phyloP scores from a whole-genome alignment of 2,797 vertebrate genomes.

The Geotrypetes seraphini region DNA sequence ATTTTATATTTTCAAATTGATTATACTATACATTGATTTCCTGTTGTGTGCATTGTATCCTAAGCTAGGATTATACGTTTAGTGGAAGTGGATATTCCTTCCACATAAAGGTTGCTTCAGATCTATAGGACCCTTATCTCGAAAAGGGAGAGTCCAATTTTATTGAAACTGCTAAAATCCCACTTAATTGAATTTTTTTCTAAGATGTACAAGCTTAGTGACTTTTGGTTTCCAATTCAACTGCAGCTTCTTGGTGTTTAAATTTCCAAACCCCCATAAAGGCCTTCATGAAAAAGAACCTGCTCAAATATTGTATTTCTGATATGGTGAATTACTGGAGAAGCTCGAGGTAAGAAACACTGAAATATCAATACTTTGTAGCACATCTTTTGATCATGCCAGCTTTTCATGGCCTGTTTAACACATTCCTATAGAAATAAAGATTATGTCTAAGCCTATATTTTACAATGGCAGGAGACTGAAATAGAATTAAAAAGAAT shows the following conservation, averaged over 20 bases:
- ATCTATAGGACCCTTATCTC: conserved; percentile 85
- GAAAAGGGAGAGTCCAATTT: conserved; percentile 77
- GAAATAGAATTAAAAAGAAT: conserved; percentile 28
- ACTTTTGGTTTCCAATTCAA: conserved; percentile 93
- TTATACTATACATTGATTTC: conserved; percentile 89
- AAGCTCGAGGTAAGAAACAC: conserved; percentile 38
- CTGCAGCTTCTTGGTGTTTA: conserved; percentile 73
- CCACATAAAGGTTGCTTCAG: conserved; percentile 73
- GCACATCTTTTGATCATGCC: conserved; percentile 36
- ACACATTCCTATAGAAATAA: conserved; percentile 42
- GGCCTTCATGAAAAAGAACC: conserved; percentile 77
- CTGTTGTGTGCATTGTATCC: conserved; percentile 82
- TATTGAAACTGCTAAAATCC: conserved; percentile 98
- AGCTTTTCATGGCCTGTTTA: conserved; percentile 40
- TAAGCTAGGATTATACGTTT: conserved; percentile 91
- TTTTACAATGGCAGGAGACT: conserved; percentile 17
- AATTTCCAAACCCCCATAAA: conserved; percentile 79
- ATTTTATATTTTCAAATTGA: conserved; percentile 96
- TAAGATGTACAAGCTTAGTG: conserved; percentile 90
- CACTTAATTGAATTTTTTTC: conserved; percentile 99
- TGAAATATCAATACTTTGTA: conserved; percentile 36
- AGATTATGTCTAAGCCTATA: conserved; percentile 7
- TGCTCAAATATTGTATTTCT: conserved; percentile 78
- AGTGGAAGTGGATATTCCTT: conserved; percentile 82
- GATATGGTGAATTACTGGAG: conserved; percentile 41